phyloP scores from a whole-genome alignment of 2,888 invertebrate species.

The Leptodirus hochenwartii region DNA sequence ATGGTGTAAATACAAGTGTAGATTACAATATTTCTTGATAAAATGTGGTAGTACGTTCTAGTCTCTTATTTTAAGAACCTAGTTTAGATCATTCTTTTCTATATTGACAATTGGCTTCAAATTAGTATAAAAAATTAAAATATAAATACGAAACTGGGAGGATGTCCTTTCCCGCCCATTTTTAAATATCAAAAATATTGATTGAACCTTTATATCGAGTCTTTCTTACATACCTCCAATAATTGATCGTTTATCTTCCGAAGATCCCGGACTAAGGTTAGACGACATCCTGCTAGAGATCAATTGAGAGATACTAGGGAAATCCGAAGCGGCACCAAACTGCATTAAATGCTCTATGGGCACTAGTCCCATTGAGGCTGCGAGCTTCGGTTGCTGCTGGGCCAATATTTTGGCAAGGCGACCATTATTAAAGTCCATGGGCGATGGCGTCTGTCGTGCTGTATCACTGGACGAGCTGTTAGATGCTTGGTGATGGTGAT shows the following conservation, averaged over 20 bases:
- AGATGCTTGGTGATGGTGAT: slow-evolving; percentile 40
- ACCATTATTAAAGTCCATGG: slow-evolving; percentile 26
- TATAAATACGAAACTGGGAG: too few species aligned
- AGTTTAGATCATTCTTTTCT: too few species aligned
- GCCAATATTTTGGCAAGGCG: slow-evolving; percentile 31
- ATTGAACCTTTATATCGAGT: too few species aligned
- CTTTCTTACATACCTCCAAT: too few species aligned
- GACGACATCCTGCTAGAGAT: slow-evolving; percentile 30
- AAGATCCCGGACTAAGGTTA: slow-evolving; percentile 45
- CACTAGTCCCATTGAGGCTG: slow-evolving; percentile 28
- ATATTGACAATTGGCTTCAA: too few species aligned
- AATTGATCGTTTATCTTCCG: slow-evolving; percentile 43
- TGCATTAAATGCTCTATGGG: slow-evolving; percentile 49
- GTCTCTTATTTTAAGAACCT: too few species aligned
- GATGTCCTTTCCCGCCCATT: slow-evolving; percentile 22
- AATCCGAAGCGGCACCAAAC: slow-evolving; percentile 35
- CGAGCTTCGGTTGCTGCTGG: slow-evolving; percentile 25
- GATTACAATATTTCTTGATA: too few species aligned
- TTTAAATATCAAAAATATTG: too few species aligned
- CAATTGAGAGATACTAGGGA: slow-evolving; percentile 37
- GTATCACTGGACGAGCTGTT: slow-evolving; percentile 34
- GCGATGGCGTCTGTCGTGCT: slow-evolving; percentile 19
- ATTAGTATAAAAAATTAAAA: too few species aligned
- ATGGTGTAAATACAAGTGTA: too few species aligned
- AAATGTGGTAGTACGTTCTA: too few species aligned